Evolutionary conservation across 2,113 vertebrate species (phyloP).

Genomic region (Anas platyrhynchos): DNA sequence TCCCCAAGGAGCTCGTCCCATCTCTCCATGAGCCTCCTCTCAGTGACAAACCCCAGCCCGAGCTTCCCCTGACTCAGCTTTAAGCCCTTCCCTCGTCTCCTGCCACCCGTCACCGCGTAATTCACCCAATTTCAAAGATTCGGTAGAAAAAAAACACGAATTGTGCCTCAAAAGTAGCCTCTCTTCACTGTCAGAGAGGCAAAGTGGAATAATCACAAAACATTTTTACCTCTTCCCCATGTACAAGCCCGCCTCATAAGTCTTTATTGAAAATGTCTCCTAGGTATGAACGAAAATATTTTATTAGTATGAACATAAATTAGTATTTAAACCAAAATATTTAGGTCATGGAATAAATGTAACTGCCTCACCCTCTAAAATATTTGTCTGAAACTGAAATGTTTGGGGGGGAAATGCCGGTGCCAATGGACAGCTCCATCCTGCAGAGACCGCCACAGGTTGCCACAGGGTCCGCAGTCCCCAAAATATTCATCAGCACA

Average conservation of each 20-base stretch:
- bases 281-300: neutral
- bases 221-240: neutral
- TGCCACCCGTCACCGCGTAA: neutral
- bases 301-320: too few relatives aligned
- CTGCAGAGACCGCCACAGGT: accelerated
- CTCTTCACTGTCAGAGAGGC: neutral
- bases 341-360: neutral
- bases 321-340: neutral
- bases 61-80: neutral
- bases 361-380: neutral
- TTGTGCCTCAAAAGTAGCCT: neutral
- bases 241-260: neutral
- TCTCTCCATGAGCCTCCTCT: too few relatives aligned
- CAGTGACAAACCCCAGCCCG: neutral
- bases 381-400: accelerated
- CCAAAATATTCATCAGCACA: neutral
- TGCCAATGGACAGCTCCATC: accelerated
- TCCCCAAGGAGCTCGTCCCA: neutral
- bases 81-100: neutral
- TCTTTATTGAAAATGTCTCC: neutral
- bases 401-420: neutral
- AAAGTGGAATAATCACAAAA: neutral
- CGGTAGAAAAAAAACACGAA: neutral
- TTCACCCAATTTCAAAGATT: neutral
- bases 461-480: accelerated